Percentiles rank a stretch among this genome's conserved stretches.
phyloP scores from a whole-genome alignment of 2,113 vertebrate genomes.

The Guaruba guarouba region DNA sequence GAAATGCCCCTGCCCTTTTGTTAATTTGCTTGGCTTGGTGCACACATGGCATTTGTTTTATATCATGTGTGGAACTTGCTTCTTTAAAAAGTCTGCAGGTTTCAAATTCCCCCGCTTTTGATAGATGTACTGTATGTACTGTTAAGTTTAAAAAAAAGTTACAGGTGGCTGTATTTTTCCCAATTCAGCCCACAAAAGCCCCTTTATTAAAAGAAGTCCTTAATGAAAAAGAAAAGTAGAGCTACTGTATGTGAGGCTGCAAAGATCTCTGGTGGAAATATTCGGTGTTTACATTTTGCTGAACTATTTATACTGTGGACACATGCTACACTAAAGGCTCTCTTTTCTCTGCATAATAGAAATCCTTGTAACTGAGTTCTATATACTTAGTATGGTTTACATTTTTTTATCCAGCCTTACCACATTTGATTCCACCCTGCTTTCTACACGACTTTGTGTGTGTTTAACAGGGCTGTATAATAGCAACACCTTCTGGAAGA shows the following conservation, averaged over 20 bases:
- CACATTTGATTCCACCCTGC: conserved; percentile 52
- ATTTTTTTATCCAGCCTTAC: conserved; percentile 64
- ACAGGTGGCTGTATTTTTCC: conserved; percentile 69
- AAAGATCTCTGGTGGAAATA: conserved; percentile 74
- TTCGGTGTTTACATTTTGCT: conserved; percentile 78
- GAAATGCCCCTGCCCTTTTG: conserved; percentile 64
- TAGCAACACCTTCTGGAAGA: conserved; percentile 75
- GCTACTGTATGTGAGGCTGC: conserved; percentile 71
- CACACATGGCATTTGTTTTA: conserved; percentile 65
- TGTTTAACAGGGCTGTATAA: conserved; percentile 36
- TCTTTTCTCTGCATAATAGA: conserved; percentile 75
- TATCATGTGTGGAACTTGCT: conserved; percentile 66
- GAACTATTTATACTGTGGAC: conserved; percentile 72
- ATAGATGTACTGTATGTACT: conserved; percentile 66
- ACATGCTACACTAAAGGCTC: conserved; percentile 66
- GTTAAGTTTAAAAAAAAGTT: conserved; percentile 65
- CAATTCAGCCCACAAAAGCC: conserved; percentile 72
- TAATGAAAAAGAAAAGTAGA: conserved; percentile 74
- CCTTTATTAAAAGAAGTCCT: conserved; percentile 69
- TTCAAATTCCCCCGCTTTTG: conserved; percentile 67
- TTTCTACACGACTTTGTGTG: neutral
- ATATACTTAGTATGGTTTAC: conserved; percentile 65
- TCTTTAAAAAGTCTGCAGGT: conserved; percentile 64
- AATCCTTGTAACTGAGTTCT: conserved; percentile 74
- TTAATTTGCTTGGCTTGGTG: conserved; percentile 67